Evolutionary conservation across 2,113 vertebrate species (phyloP), one percentile per base, ranked within the genome.

Genomic region (Rutilus rutilus): DNA sequence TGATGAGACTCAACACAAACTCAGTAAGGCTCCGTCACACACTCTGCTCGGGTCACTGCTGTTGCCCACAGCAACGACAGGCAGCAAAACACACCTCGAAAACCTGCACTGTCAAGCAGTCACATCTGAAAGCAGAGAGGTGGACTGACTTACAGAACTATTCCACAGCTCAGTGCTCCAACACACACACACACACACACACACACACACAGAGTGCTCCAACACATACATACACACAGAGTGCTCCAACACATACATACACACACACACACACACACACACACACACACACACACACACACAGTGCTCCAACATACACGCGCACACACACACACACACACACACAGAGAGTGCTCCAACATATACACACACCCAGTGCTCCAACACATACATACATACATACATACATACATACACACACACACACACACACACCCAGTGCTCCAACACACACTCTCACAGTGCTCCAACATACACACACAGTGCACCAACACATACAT

Each of bases 21-120:
- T 86, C 85, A 78, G 83, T 67, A 69, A 85, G 50, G 83, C 74
- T 86, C 67, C 42, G 5, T 86, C 85, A 86, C 85, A 86, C 85
- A 82, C 30, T 47, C 7, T 80, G 78, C 69, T 82, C 39, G 69
- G 85, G 85, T 86, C 85, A 86, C 85, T 86, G 85, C 39, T 47
- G 54, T 86, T 80, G 65, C 17, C 85, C 67, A 64, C 78, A 50
- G 78, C 78, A 82, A 82, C 69, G 54, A 62, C 85, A 82, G 54
- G 57, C 59, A 54, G 78, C 17, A 47, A 50, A 86, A 86, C 78
- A 8, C 64, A 82, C 54, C 54, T 57, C 19, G 21, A 57, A 57
- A 57, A 57, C 54, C 19, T 3, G 19, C 36, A 47, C 39, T 74
- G 67, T 75, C 85, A 82, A 82, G 64, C 78, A 64, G 77, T 64